Conservation (phyloP, 2,113 vertebrate genomes). For the Paramormyrops kingsleyae region DNA sequence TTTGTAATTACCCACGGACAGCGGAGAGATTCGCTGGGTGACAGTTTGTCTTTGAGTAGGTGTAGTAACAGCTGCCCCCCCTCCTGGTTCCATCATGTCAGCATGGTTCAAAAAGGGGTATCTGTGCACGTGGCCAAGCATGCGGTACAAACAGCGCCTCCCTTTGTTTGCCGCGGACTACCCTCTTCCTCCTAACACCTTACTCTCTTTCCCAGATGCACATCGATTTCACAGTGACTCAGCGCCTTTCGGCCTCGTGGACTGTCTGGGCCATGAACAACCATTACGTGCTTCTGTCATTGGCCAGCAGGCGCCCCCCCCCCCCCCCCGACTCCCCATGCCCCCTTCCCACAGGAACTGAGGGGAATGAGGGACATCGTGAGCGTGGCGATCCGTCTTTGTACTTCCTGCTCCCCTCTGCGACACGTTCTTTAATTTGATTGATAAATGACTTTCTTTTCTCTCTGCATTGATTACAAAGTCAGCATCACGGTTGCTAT, state of each 20-base stretch:
- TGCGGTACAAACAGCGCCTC: neutral
- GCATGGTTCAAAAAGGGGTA: neutral
- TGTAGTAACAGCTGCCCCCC: neutral
- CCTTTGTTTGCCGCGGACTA: neutral
- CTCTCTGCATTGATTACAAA: neutral
- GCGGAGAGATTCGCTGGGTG: neutral
- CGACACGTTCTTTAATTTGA: neutral
- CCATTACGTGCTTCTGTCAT: neutral
- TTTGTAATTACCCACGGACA: conserved; percentile 21
- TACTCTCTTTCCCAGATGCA: neutral
- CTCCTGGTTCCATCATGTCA: neutral
- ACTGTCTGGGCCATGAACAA: neutral
- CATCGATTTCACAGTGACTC: conserved; percentile 5
- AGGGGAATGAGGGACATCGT: neutral
- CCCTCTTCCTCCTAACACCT: neutral
- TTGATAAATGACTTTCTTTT: neutral
- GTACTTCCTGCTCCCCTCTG: neutral
- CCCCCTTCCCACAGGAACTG: neutral
- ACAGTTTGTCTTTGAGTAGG: neutral
- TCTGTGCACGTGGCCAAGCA: neutral
- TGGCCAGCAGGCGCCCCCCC: neutral
- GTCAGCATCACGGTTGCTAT: neutral
- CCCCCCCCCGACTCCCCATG: neutral
- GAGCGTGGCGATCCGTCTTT: neutral
- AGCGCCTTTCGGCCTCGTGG: neutral